A percentile compares a stretch with the other conserved stretches of the same genome.
Evolutionary conservation across 2,113 vertebrate species (phyloP).

Genomic region (Psittacara wagleri): DNA sequence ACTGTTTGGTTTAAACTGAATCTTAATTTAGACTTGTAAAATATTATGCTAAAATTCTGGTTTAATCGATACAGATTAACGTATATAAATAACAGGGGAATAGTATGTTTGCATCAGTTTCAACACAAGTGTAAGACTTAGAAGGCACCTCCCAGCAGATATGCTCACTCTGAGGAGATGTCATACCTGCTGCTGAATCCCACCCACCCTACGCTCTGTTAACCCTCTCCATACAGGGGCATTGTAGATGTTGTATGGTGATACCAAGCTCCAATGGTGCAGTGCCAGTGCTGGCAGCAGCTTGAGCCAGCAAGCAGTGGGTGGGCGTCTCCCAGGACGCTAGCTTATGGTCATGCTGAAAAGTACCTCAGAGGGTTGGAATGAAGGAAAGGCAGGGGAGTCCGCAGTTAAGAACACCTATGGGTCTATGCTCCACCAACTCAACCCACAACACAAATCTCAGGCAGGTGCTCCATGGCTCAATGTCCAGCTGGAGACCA

Average conservation of each 20-base stretch:
- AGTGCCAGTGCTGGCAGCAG: not conserved
- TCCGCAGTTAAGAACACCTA: fast-evolving
- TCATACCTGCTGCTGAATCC: not conserved
- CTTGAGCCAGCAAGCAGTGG: fast-evolving
- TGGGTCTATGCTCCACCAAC: not conserved
- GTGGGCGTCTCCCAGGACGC: fast-evolving
- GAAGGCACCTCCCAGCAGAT: not conserved
- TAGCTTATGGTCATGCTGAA: not conserved
- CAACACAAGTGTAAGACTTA: not conserved
- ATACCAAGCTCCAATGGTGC: not conserved
- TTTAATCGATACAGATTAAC: not conserved
- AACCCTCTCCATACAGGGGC: no score
- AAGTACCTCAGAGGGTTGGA: not conserved
- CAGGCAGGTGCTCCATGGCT: no score
- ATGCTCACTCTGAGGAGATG: not conserved
- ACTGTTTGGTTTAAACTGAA: not conserved
- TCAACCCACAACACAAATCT: not conserved
- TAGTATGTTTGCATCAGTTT: not conserved
- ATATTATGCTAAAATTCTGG: not conserved
- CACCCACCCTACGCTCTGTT: fast-evolving
- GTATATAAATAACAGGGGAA: not conserved
- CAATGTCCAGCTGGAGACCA: no score
- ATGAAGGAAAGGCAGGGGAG: not conserved
- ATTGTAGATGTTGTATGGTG: no score
- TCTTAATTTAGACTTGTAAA: not conserved